Evolutionary conservation across 2,888 invertebrate species (phyloP), one percentile per base, ranked within the genome.

Genomic region (Drosophila aldrichi): DNA sequence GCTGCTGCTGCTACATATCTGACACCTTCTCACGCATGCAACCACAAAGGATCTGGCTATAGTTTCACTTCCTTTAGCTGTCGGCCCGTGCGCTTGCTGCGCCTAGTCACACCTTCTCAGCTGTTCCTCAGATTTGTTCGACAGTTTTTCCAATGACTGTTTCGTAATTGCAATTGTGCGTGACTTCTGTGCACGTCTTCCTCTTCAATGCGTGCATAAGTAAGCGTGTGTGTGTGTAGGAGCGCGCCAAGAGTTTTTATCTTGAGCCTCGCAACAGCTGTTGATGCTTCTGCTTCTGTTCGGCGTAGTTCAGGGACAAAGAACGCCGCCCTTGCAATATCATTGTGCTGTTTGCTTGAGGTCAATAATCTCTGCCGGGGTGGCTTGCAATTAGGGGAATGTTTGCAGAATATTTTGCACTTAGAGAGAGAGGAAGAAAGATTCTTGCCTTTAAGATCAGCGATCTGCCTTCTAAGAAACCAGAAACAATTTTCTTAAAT

Each of bases 41-140:
- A 85, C 89, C 89, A 86, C 83, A 84, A 82, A 52, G 70, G 70
- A 79, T 75, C 68, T 52, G 54, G 58, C 60, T 64, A 41, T 60
- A 59, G 66, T 69, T 88, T 64, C 60, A 70, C 55, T 74, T 79
- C 87, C 88, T 70, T 66, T 9, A 43, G 38, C 25, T 22, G 60
- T 38, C 49, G 75, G 57, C 88, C 78, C 79, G 71, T 84, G 88
- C 74, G 54, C 70, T 67, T 62, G 64, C 60, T 59, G 32, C 18
- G 25, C 20, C 46, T 59, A 43, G 59, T 70, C 71, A 60, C 80
- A 79, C 82, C 70, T 65, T 61, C 66, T 84, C 84, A 84, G 84
- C 84, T 84, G 84, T 84, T 84, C 69, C 60, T 62, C 84, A 79
- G 87, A 86, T 90, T 88, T 86, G 54, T 55, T 66, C 73, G 64